Conservation (phyloP, 2,113 vertebrate genomes). For the Buteo buteo region DNA sequence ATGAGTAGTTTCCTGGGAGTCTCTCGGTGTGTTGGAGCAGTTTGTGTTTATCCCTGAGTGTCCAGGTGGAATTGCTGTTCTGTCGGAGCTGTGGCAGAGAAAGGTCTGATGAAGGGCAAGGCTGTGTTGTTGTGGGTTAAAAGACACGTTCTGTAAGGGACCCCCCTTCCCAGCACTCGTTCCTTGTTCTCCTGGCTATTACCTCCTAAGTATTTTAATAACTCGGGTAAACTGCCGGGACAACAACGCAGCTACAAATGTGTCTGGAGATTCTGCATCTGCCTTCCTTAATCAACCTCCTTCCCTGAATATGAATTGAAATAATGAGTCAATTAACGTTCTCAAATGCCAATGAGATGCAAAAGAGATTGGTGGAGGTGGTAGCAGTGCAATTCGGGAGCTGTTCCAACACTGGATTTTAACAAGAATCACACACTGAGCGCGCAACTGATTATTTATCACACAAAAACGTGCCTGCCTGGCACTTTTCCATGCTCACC, state of each 20-base stretch:
- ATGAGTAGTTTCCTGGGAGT: background rate
- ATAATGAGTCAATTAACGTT: conserved; percentile 96
- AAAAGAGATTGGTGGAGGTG: conserved; percentile 69
- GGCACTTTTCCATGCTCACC: background rate
- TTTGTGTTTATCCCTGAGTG: background rate
- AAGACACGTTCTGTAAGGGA: background rate
- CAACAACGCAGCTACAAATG: conserved; percentile 71
- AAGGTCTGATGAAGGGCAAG: background rate
- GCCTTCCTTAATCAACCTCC: conserved; percentile 85
- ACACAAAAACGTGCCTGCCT: conserved; percentile 36
- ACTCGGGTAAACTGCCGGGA: conserved; percentile 79
- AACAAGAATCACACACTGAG: conserved; percentile 71
- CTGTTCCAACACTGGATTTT: conserved; percentile 74
- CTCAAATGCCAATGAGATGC: conserved; percentile 89
- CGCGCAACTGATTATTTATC: conserved; percentile 70
- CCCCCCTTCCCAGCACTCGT: background rate
- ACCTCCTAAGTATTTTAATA: conserved; percentile 79
- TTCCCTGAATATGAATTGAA: conserved; percentile 82
- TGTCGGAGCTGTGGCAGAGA: background rate
- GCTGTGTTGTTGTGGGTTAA: background rate
- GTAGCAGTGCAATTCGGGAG: conserved; percentile 60
- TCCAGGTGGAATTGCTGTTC: background rate
- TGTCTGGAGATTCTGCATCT: conserved; percentile 85
- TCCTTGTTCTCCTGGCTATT: conserved; percentile 57
- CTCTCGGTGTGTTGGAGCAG: background rate